Conservation (phyloP, 2,797 vertebrate genomes). For the Bradypus variegatus region DNA sequence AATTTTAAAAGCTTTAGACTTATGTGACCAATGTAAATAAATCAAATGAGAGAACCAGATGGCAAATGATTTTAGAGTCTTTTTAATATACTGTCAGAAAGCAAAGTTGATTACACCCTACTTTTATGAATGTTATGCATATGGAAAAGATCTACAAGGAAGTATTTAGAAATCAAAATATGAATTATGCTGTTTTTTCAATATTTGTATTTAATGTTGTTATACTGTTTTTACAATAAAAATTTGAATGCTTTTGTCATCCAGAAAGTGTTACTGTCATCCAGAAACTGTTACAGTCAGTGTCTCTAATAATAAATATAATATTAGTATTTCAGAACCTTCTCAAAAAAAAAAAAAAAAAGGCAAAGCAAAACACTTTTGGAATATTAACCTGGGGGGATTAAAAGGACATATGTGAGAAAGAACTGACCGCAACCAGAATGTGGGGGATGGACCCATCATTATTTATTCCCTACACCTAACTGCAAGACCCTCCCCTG, state of each 20-base stretch:
- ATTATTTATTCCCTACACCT: too few relatives aligned
- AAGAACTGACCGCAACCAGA: too few relatives aligned
- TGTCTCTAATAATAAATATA: background rate
- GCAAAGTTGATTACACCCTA: background rate
- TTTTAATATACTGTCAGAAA: background rate
- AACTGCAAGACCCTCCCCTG: too few relatives aligned
- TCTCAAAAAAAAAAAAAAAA: background rate
- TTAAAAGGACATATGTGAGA: background rate
- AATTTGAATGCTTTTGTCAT: constrained; percentile 35
- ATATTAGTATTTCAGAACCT: background rate
- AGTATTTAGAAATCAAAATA: constrained; percentile 27
- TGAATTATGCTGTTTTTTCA: constrained; percentile 33
- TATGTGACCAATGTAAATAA: constrained; percentile 18
- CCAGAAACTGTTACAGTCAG: constrained; percentile 18
- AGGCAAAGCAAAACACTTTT: constrained; percentile 5
- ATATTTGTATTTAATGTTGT: background rate
- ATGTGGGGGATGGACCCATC: too few relatives aligned
- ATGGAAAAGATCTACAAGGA: background rate
- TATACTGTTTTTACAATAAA: constrained; percentile 58
- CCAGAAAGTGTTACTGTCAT: constrained; percentile 33
- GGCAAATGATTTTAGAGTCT: background rate
- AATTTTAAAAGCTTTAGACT: constrained; percentile 6
- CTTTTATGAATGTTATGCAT: background rate
- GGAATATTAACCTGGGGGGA: background rate
- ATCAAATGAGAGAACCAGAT: background rate